Conservation (phyloP, 2,888 invertebrate species). For the Machimus atricapillus region DNA sequence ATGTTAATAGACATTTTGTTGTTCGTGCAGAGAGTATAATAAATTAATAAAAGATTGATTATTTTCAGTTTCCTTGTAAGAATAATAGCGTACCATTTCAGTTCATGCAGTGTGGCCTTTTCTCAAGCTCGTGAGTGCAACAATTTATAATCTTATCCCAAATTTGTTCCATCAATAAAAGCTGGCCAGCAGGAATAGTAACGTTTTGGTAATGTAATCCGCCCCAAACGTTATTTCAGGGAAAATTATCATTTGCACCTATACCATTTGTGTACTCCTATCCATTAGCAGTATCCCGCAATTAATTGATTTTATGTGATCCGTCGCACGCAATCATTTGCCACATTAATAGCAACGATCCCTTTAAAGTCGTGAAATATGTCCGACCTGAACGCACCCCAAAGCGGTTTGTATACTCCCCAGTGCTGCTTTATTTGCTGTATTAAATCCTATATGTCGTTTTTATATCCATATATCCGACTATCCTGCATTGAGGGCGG, state of each 20-base stretch:
- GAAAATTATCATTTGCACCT: slow-evolving; percentile 5
- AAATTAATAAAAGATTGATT: neutral
- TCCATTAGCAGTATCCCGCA: slow-evolving; percentile 1
- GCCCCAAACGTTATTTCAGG: neutral
- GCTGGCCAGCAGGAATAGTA: neutral
- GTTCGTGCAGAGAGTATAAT: neutral
- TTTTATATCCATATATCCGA: neutral
- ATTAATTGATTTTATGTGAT: slow-evolving; percentile 14
- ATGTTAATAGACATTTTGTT: neutral
- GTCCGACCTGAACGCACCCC: neutral
- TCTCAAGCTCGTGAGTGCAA: neutral
- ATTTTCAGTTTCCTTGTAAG: neutral
- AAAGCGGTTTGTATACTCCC: neutral
- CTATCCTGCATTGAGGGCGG: neutral
- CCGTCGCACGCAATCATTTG: slow-evolving; percentile 12
- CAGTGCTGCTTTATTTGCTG: neutral
- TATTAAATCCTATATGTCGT: neutral
- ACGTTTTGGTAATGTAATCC: neutral
- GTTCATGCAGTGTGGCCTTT: neutral
- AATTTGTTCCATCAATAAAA: slow-evolving; percentile 2
- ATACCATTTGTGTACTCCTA: neutral
- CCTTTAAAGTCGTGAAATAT: neutral
- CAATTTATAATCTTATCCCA: neutral
- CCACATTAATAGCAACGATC: neutral
- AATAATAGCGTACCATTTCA: neutral